Base-by-base conservation (phyloP, 2,888 invertebrate species). In the Selenia dentaria region DNA sequence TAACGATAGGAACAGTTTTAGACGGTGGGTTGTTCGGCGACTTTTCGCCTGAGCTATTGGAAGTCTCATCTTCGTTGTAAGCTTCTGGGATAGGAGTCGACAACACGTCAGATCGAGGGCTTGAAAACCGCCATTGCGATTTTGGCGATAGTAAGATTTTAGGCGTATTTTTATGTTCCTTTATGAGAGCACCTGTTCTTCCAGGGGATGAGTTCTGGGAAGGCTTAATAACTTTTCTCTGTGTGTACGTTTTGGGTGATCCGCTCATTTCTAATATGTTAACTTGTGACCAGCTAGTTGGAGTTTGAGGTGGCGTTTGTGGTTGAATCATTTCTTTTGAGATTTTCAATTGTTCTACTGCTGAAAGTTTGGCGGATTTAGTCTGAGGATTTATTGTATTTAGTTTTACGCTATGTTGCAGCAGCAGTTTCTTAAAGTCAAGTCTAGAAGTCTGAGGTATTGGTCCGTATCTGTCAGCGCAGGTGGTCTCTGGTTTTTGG, bases 41-140 rank as follows among this genome's bases (percentile, higher is more conserved):
- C 62, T 91, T 92, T 65, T 93, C 93, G 18, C 91, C 88, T 10
- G 93, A 93, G 62, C 92, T 92, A 53, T 92, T 92, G 1, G 93
- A 92, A 62, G 91, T 93, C 59, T 96, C 95, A 68, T 96, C 96
- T 69, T 96, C 96, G 67, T 95, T 94, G 65, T 93, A 92, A 59
- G 95, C 97, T 90, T 97, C 97, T 26, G 94, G 94, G 76, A 97
- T 97, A 44, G 96, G 96, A 31, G 95, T 95, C 27, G 96, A 96
- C 69, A 97, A 92, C 38, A 97, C 96, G 67, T 97, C 96, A 12
- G 95, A 96, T 63, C 96, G 91, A 1, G 94, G 95, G 58, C 93
- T 94, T 24, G 94, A 92, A 65, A 95, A 94, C 54, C 94, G 87
- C 95, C 95, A 95, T 50, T 93, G 93, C 0, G 95, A 94, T 53